Percentiles rank a stretch among this genome's conserved stretches.
These are phyloP conservation scores for Perodicticus potto DNA, from an alignment of 2,797 vertebrate genomes.

Conservation along the genomic window DNA sequence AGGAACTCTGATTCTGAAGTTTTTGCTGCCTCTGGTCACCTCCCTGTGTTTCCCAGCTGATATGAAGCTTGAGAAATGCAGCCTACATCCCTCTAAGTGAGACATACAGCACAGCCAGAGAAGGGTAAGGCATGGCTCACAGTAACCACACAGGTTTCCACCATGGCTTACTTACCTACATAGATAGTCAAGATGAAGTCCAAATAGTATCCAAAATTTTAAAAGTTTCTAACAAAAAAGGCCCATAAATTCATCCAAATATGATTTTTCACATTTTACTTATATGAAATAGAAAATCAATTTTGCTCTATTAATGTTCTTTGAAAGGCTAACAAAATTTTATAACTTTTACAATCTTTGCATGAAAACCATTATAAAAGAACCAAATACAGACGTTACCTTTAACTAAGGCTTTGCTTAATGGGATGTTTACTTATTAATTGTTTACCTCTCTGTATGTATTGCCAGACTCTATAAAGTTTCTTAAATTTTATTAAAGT, in stretches of 20 bases:
- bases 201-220: not conserved
- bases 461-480: not conserved
- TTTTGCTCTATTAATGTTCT: not conserved
- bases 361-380: conserved; percentile 14
- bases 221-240: conserved; percentile 30
- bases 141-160: not conserved
- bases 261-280: not conserved
- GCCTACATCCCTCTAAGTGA: not conserved
- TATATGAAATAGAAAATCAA: conserved; percentile 36
- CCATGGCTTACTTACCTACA: not conserved
- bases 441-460: not conserved
- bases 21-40: not conserved
- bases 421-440: not conserved
- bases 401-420: conserved; percentile 30
- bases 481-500: conserved; percentile 7
- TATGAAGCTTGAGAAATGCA: not conserved
- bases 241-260: not conserved
- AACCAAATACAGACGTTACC: not conserved
- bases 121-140: not conserved
- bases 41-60: not conserved
- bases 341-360: not conserved
- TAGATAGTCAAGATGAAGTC: not conserved
- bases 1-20: not conserved
- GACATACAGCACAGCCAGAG: not conserved
- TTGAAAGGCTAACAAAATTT: not conserved